These are phyloP conservation scores for Zosterops borbonicus DNA, from an alignment of 2,113 vertebrate genomes.

Conservation along the genomic window DNA sequence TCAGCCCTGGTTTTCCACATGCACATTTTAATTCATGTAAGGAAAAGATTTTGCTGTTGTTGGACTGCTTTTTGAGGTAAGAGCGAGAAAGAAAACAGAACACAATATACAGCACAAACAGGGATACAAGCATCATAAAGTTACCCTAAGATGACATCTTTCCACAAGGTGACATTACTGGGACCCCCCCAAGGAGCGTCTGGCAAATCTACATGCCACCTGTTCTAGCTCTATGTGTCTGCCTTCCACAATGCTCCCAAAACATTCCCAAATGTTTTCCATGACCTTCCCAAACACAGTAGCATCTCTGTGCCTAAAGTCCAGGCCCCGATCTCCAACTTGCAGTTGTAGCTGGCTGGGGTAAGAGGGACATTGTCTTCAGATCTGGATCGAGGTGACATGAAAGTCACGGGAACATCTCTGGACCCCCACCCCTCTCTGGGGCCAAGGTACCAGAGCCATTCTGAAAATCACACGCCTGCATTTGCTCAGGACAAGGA, in stretches of 20 bases:
- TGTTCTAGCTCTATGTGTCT: neutral
- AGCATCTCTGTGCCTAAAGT: neutral
- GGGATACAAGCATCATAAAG: no score
- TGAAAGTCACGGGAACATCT: accelerated
- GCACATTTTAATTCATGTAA: neutral
- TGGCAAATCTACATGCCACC: accelerated
- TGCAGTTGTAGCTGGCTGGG: accelerated
- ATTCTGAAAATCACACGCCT: neutral
- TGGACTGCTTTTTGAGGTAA: neutral
- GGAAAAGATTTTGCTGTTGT: neutral
- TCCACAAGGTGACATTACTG: accelerated
- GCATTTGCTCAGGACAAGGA: neutral
- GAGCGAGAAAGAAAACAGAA: neutral
- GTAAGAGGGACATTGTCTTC: neutral
- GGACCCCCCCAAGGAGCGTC: neutral
- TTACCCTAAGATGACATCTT: accelerated
- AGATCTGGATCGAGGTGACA: neutral
- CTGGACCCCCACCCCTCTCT: neutral
- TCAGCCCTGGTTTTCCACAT: neutral
- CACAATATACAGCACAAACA: no score
- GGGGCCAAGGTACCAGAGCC: neutral
- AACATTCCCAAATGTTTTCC: neutral
- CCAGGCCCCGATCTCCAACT: neutral
- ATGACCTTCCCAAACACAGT: neutral
- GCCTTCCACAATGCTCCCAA: neutral